A percentile compares a stretch with the other conserved stretches of the same genome.
These are phyloP conservation scores for Synanthedon vespiformis DNA, from an alignment of 2,888 invertebrate genomes.

Conservation along the genomic window DNA sequence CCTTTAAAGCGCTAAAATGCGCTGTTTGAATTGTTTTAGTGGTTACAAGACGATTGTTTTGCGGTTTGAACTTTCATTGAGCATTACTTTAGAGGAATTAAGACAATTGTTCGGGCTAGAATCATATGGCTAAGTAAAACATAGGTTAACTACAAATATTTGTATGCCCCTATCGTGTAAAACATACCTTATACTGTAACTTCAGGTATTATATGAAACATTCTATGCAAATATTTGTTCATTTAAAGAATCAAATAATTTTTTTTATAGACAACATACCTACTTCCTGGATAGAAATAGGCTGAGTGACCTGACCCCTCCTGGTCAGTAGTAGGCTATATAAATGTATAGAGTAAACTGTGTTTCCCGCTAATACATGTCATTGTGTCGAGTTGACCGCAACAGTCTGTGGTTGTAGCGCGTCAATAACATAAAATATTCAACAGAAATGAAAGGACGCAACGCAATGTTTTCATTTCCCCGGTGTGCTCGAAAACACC, in stretches of 20 bases:
- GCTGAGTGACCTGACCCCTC: too few species aligned
- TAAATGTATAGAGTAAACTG: neutral
- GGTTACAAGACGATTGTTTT: neutral
- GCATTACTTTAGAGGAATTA: neutral
- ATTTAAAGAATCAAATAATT: too few species aligned
- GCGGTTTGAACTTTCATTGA: neutral
- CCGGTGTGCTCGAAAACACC: neutral
- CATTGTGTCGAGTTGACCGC: neutral
- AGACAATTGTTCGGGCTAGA: neutral
- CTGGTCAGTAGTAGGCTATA: too few species aligned
- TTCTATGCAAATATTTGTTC: too few species aligned
- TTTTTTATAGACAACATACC: too few species aligned
- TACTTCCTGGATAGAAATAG: too few species aligned
- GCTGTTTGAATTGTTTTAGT: neutral
- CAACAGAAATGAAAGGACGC: neutral
- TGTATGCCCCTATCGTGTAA: too few species aligned
- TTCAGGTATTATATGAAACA: too few species aligned
- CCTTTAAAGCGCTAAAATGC: neutral
- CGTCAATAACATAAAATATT: neutral
- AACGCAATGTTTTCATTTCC: neutral
- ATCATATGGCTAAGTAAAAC: too few species aligned
- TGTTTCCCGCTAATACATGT: neutral
- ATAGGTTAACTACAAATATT: too few species aligned
- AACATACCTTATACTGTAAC: too few species aligned
- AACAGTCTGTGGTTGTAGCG: neutral